A percentile compares a stretch with the other conserved stretches of the same genome.
These are phyloP conservation scores for Mastomys coucha DNA, from an alignment of 2,113 vertebrate genomes.

Conservation along the genomic window DNA sequence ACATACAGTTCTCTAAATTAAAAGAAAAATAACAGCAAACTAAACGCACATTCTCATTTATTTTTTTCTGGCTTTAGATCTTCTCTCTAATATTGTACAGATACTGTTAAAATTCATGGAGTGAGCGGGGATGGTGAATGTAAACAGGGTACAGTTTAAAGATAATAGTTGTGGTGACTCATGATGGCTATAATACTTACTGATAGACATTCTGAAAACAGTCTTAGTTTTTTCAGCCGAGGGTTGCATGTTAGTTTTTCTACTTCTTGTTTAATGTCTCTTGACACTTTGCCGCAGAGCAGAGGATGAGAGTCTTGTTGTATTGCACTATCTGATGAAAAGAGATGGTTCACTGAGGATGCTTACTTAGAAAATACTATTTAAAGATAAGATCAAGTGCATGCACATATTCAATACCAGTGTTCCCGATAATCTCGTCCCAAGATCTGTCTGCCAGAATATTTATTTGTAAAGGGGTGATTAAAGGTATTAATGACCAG, in stretches of 20 bases:
- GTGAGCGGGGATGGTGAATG: accelerated
- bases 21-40: not conserved
- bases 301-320: constrained; percentile 91
- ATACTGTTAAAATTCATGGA: not conserved
- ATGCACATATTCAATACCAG: constrained; percentile 86
- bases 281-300: constrained; percentile 96
- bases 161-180: not conserved
- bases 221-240: constrained; percentile 92
- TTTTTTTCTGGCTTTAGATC: not conserved
- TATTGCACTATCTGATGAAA: constrained; percentile 91
- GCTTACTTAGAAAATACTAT: not conserved
- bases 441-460: constrained; percentile 93
- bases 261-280: constrained; percentile 96
- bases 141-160: not conserved
- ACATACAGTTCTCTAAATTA: not conserved
- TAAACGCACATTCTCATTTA: not conserved
- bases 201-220: constrained; percentile 97
- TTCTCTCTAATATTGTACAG: not conserved
- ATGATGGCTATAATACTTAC: constrained; percentile 86
- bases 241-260: constrained; percentile 91
- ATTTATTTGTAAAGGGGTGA: constrained; percentile 93
- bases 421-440: constrained; percentile 96
- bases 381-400: not conserved
- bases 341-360: constrained; percentile 47
- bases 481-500: constrained; percentile 95